A percentile compares a stretch with the other conserved stretches of the same genome.
Evolutionary conservation across 1,140 invertebrate species (phyloP).

Genomic region (Heliconius hewitsoni): DNA sequence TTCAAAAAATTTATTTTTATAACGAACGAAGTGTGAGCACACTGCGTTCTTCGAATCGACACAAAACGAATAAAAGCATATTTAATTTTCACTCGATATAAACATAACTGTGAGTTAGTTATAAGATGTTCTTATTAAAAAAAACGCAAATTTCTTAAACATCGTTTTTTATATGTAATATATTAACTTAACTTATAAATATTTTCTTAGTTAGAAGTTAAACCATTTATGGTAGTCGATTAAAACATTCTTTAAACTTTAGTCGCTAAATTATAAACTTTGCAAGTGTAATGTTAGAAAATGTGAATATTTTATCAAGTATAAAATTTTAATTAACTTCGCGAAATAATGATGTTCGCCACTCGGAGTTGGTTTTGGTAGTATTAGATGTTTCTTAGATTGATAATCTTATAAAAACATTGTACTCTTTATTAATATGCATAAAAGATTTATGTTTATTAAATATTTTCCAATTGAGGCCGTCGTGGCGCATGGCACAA

Average conservation of each 20-base stretch:
- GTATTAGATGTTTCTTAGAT: not conserved
- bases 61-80: no score
- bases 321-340: conserved; percentile 5
- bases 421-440: no score
- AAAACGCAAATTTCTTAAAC: not conserved
- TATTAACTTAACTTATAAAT: not conserved
- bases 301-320: conserved; percentile 8
- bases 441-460: no score
- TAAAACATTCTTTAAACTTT: conserved; percentile 13
- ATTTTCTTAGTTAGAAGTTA: conserved; percentile 10
- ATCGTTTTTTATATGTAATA: not conserved
- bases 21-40: no score
- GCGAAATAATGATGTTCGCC: not conserved
- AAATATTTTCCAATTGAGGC: no score
- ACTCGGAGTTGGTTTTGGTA: not conserved
- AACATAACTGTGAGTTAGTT: not conserved
- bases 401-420: no score
- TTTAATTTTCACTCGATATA: no score
- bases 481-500: no score
- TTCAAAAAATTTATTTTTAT: no score
- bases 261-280: conserved; percentile 5
- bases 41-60: no score
- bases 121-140: no score
- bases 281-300: conserved; percentile 12
- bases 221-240: conserved; percentile 3